Conservation (phyloP, 2,888 invertebrate genomes). For the Hermaeophaga mercurialis region DNA sequence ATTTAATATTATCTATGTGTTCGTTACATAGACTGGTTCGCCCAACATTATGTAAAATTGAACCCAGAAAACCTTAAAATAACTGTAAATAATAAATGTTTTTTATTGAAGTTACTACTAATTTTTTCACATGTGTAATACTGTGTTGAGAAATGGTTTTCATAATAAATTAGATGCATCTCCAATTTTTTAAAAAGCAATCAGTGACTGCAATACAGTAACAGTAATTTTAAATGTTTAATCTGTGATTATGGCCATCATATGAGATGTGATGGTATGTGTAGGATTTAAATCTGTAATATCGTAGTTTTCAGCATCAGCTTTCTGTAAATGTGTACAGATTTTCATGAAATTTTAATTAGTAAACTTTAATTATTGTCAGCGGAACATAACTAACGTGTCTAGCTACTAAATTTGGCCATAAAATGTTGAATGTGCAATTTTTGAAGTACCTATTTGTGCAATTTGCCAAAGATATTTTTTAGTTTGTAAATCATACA, state of each 20-base stretch:
- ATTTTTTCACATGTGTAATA: too few species aligned
- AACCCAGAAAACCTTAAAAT: too few species aligned
- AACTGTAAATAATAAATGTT: too few species aligned
- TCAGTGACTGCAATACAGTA: constrained; percentile 13
- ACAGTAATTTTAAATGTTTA: constrained; percentile 32
- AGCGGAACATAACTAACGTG: neutral
- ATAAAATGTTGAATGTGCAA: constrained; percentile 37
- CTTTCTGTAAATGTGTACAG: constrained; percentile 25
- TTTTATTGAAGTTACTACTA: too few species aligned
- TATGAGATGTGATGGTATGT: constrained; percentile 53
- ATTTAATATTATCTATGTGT: too few species aligned
- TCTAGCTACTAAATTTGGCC: constrained; percentile 13
- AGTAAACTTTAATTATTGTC: neutral
- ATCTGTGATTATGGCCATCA: constrained; percentile 53
- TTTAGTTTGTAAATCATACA: constrained; percentile 18
- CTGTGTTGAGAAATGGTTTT: too few species aligned
- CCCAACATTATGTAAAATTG: too few species aligned
- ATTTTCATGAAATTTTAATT: constrained; percentile 20
- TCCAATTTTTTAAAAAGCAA: too few species aligned
- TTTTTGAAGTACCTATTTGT: constrained; percentile 29
- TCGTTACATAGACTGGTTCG: too few species aligned
- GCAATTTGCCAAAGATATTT: constrained; percentile 28
- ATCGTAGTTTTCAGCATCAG: constrained; percentile 16
- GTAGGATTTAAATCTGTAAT: constrained; percentile 24
- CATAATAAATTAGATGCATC: too few species aligned